Base-by-base conservation (phyloP, 2,888 invertebrate species). In the Laspeyria flexula region DNA sequence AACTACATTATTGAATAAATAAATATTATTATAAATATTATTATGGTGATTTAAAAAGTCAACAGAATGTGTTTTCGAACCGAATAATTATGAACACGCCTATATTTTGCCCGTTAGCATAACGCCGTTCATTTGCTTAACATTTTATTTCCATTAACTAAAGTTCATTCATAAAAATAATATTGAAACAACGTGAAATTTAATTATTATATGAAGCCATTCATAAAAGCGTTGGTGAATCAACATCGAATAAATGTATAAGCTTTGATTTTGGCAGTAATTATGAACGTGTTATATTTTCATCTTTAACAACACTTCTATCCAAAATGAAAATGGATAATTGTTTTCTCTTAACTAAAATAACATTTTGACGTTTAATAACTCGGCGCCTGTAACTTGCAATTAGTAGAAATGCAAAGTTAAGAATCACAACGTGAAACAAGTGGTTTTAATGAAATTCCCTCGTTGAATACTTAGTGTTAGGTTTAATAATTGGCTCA, bases 391-490 rank as follows among this genome's bases (percentile, higher is more conserved):
- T 11, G n/a, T 12, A 12, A 38, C 23, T 25, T 23, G 21, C 7
- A 25, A 38, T 38, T 39, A 3, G 0, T 1, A 33, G 12, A 11
- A 11, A 27, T 5, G 16, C 7, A 11, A 16, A 25, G 12, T 31
- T 15, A 15, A 40, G 6, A 34, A 31, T 15, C 46, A 46, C 38
- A 33, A 13, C 5, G 25, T 33, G n/a, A n/a, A 27, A 35, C 7
- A 25, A 25, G 7, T 25, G 7, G 1, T 25, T 3, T 21, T 21
- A 59, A 54, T 23, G 25, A 31, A 31, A 60, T 65, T 43, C 42
- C 23, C 34, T 12, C 31, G 33, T 47, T 51, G 27, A 62, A 18
- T 30, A 55, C 43, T 65, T 60, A 51, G 43, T 25, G 43, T 39
- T 46, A 30, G 44, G 42, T 44, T 49, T 50, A 40, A 41, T 51